These are phyloP conservation scores for Chascanopsetta lugubris DNA, from an alignment of 2,113 vertebrate genomes.

Conservation along the genomic window DNA sequence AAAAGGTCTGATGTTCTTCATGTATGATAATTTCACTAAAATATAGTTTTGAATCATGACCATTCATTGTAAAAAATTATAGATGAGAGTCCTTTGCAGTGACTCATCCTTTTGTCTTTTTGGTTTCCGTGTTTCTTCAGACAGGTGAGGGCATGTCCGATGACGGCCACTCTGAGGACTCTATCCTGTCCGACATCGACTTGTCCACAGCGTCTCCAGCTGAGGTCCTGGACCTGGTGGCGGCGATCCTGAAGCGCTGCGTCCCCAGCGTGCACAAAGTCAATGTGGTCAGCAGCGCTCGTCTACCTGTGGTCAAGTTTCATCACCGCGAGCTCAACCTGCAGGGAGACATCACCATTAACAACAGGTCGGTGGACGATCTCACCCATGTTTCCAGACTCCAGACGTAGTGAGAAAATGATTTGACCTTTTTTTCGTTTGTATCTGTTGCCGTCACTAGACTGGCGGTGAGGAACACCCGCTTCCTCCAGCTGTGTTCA, in stretches of 20 bases:
- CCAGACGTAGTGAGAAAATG: neutral
- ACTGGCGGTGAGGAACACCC: slow-evolving; percentile 89
- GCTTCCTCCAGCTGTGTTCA: slow-evolving; percentile 88
- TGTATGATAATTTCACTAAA: neutral
- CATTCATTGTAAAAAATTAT: neutral
- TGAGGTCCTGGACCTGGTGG: slow-evolving; percentile 87
- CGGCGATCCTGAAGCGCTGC: slow-evolving; percentile 86
- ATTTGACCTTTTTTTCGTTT: neutral
- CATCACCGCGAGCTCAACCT: slow-evolving; percentile 88
- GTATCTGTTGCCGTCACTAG: slow-evolving; percentile 61
- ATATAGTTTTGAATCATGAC: neutral
- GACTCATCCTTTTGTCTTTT: neutral
- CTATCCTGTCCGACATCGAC: slow-evolving; percentile 85
- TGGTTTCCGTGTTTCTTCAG: slow-evolving; percentile 38
- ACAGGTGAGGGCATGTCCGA: slow-evolving; percentile 72
- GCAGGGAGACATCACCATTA: slow-evolving; percentile 88
- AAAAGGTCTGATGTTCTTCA: slow-evolving; percentile 66
- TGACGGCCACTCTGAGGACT: slow-evolving; percentile 81
- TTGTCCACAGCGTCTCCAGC: slow-evolving; percentile 73
- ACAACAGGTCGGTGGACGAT: slow-evolving; percentile 83
- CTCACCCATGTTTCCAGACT: neutral
- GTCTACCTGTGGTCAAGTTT: slow-evolving; percentile 91
- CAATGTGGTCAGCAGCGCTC: slow-evolving; percentile 83
- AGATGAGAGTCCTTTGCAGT: neutral
- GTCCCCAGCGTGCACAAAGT: slow-evolving; percentile 90